Base-by-base conservation (phyloP, 2,888 invertebrate species). In the Limenitis camilla region DNA sequence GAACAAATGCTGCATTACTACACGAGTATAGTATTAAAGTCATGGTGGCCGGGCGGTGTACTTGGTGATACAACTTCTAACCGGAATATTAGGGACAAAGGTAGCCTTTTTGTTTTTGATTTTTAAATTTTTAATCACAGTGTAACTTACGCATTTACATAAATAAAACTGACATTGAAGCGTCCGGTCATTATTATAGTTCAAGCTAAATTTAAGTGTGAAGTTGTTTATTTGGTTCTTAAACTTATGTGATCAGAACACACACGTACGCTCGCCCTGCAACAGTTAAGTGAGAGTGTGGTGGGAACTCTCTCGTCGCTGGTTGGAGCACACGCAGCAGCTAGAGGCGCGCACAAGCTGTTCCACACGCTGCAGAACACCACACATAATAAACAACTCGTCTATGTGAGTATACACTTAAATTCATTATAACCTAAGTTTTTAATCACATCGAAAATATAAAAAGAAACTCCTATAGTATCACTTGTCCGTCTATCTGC, bases 1-100 rank as follows among this genome's bases (percentile, higher is more conserved):
- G 97, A 97, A 75, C 93, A 94, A 57, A 96, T 96, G 96, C 76
- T 97, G 53, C 93, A 96, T 70, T 95, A 94, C 76, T 97, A 96
- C 75, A 92, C 94, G 42, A 92, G 94, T 53, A 88, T 93, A 30
- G 90, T 96, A 56, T 90, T 94, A 50, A 96, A 96, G 74, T 93
- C 94, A 1, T 94, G 96, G 91, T 97, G 96, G 96, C 95, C 96
- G 0, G 93, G 94, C 48, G 96, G 96, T 2, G 90, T 91, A n/a
- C 79, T 94, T 0, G 91, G 92, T 0, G 88, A 88, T n/a, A 77
- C 88, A 1, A 72, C 82, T 0, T 80, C 69, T 60, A 71, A 81
- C 68, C 66, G 87, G 46, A 85, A 84, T 52, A 73, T 76, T 40
- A 75, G 81, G 56, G 85, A 88, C 55, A 85, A 83, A 76, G 88